Evolutionary conservation across 2,113 vertebrate species (phyloP), one percentile per base, ranked within the genome.

Genomic region (Cynopterus brachyotis): DNA sequence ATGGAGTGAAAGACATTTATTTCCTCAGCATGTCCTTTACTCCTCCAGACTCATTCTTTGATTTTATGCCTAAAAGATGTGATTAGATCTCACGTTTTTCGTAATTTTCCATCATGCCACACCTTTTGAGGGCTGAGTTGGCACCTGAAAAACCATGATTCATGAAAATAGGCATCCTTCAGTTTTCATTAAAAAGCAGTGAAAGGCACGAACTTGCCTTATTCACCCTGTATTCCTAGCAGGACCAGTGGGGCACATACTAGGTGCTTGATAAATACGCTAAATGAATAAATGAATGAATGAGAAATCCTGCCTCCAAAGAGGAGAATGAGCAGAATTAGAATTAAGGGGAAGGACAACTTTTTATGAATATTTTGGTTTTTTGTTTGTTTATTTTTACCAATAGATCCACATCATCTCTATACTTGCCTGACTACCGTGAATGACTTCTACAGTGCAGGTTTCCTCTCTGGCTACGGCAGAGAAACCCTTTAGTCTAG

Each of bases 371-470:
- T 30, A 26, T 59, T 62, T 24, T 12, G 9, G 10, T 4, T 28
- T 28, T 62, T 12, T 13, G 59, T 62, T 1, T 53, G 28, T 53
- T 69, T 50, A 24, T 66, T 79, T 81, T 89, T 50, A 40, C n/a
- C 22, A 22, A 2, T 28, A 30, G 26, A 22, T 26, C 17, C 40
- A 26, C 32, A 9, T 16, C 35, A 11, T 55, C 57, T 50, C 60
- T 11, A 22, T 20, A 1, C 17, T 82, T 32, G 45, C 15, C 8
- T 24, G 30, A 32, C 10, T 2, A 4, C 53, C 4, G 1, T 9
- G 59, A n/a, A 10, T 37, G 70, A 47, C 55, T 55, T 4, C 1
- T 50, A 42, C 3, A 8, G 1, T 42, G 37, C 3, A 2, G 0
- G 0, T 17, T 35, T 55, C 40, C 37, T 47, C 62, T 83, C 45